These are phyloP conservation scores for Cephus nigrinus DNA, from an alignment of 2,888 invertebrate species.

Conservation along the genomic window DNA sequence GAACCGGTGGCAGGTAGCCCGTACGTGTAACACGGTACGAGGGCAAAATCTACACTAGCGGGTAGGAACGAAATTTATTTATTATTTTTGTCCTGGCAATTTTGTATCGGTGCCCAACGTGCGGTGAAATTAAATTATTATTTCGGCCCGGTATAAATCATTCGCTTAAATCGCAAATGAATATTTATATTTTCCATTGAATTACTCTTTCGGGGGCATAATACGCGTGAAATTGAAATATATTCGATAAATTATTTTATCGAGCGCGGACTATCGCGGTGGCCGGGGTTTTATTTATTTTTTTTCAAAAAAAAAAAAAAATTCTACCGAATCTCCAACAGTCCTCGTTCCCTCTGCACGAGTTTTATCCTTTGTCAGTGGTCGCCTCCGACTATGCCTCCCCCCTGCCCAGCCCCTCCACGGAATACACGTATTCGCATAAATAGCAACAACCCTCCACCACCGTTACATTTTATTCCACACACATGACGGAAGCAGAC, in stretches of 20 bases:
- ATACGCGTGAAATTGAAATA: conserved; percentile 65
- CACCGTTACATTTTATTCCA: no score
- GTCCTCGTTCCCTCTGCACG: no score
- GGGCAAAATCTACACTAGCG: conserved; percentile 54
- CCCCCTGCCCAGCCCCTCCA: background rate
- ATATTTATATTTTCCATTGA: conserved; percentile 67
- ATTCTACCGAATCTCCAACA: no score
- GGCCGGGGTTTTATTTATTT: background rate
- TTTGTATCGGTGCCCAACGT: conserved; percentile 61
- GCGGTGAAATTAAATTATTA: conserved; percentile 66
- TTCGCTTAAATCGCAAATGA: conserved; percentile 61
- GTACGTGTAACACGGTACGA: background rate
- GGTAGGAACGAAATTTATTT: conserved; percentile 61
- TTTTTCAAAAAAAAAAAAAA: background rate
- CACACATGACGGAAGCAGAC: no score
- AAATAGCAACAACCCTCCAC: no score
- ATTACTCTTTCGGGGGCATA: conserved; percentile 64
- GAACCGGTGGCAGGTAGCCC: background rate
- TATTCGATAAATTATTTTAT: conserved; percentile 66
- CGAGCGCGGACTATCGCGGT: conserved; percentile 38
- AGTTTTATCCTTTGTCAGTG: no score
- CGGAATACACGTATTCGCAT: background rate
- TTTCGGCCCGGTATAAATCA: conserved; percentile 64
- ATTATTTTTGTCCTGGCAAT: conserved; percentile 65
- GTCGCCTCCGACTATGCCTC: no score